Base-by-base conservation (phyloP, 64 coral and sea anemone species). In the Dendrophyllia cribrosa region DNA sequence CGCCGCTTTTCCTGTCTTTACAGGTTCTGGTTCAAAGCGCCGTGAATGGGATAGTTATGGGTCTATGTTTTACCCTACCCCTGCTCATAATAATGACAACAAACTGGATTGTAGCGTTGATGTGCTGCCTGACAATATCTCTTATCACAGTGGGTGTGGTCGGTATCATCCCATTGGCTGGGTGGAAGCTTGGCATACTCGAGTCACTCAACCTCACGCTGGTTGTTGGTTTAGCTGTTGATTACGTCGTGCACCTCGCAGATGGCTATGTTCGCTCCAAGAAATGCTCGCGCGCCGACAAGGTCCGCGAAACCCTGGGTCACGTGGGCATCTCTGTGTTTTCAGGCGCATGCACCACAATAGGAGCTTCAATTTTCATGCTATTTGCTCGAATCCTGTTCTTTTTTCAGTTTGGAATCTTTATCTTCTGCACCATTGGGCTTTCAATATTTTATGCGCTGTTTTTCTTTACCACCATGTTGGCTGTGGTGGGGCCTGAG, bases 281-380 rank as follows among this genome's bases (percentile, higher is more conserved):
- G 43, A 22, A 65, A 4, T 15, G 58, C 25, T 51, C 72, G 7
- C 62, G 91, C 55, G 13, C 25, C 51, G 72, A 87, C 49, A 77
- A 73, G 63, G 91, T 93, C 20, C 82, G 78, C 9, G 65, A 87
- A n/a, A 88, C 84, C 6, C 85, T 93, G 51, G 21, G 72, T 59
- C 84, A 93, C 59, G 84, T 93, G 51, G 91, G 91, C 0, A 93
- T 93, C 34, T 93, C 91, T 6, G 91, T 93, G n/a, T 64, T 93
- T 3, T 93, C 91, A 22, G 91, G 91, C 20, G 91, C 91, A 21
- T 93, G 91, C 59, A 87, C 91, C 3, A 93, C 91, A 4, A 13
- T 93, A 24, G 91, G 91, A 10, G 82, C 91, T 13, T 70, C 91
- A 15, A 62, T 67, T 22, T 93, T 93, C 75, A 93, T 93, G 91